These are phyloP conservation scores for Peromyscus eremicus DNA, from an alignment of 2,797 vertebrate species.

Conservation along the genomic window DNA sequence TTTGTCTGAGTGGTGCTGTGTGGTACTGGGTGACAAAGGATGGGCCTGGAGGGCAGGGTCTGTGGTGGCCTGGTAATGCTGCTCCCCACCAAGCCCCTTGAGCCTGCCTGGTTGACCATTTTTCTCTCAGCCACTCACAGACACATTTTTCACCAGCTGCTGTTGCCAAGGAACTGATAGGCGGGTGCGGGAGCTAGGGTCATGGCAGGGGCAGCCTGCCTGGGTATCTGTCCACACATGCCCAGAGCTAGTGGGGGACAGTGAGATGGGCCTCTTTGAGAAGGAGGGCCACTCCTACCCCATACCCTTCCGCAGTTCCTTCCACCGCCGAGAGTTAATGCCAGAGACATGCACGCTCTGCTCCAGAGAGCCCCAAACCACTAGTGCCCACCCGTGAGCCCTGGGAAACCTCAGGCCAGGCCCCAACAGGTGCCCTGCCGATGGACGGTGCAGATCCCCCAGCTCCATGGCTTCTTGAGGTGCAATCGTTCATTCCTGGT, in stretches of 20 bases:
- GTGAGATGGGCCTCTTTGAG: background rate
- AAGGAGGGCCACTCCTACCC: background rate
- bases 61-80: background rate
- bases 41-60: conserved; percentile 25
- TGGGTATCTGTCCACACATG: conserved; percentile 25
- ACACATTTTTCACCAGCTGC: conserved; percentile 47
- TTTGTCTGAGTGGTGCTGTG: conserved; percentile 46
- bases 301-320: background rate
- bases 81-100: conserved; percentile 48
- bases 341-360: background rate
- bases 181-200: conserved; percentile 39
- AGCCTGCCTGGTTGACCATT: background rate
- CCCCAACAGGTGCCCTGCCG: conserved; percentile 71
- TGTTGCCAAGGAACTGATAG: conserved; percentile 55
- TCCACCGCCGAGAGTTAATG: background rate
- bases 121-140: conserved; percentile 57
- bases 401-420: background rate
- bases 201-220: conserved; percentile 51
- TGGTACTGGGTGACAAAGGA: background rate
- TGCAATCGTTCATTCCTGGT: background rate
- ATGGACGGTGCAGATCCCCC: background rate
- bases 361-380: background rate
- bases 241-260: background rate
- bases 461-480: background rate
- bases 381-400: background rate